Evolutionary conservation across 1,140 invertebrate genomes (phyloP), one percentile per base, ranked within the genome.

Genomic region (Drusus annulatus): DNA sequence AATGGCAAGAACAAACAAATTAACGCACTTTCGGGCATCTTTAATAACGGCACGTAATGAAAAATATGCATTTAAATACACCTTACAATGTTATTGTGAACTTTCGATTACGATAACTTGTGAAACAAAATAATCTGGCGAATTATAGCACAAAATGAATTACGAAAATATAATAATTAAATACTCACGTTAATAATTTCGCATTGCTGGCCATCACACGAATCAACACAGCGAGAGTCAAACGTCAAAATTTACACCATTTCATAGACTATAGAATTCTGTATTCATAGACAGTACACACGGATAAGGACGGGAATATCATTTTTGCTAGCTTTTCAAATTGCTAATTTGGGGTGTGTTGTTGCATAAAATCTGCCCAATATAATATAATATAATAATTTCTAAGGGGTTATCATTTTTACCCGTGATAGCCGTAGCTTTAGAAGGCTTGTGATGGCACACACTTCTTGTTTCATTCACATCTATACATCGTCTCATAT

Each of bases 151-250:
- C 52, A 56, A 56, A 56, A 56, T n/a, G 16, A 56, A 3, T 2
- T 56, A 56, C 16, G 15, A 16, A 17, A 17, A 19, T 56, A 19
- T 17, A 56, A 56, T 56, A 19, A 56, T 71, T 2, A 51, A 51
- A 58, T 13, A 74, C 71, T 74, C 58, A 74, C 71, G 71, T 58
- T 56, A 74, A 28, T 58, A 74, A 74, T 74, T 74, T 74, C 28
- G 25, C 71, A 58, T 74, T 74, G 56, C 25, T 74, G 17, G 71
- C 51, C 71, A 74, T 74, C 25, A 56, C 71, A 25, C 21, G 4
- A 36, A 74, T 31, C 23, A 74, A 17, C 71, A 74, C 51, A 51
- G 36, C 68, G 17, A 23, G 52, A 28, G 25, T 31, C 51, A 74
- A 74, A 74, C 17, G 71, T 74, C 71, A 74, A 74, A 74, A 28